Evolutionary conservation across 2,888 invertebrate species (phyloP).

Genomic region (Gastracanthus pulcherrimus): DNA sequence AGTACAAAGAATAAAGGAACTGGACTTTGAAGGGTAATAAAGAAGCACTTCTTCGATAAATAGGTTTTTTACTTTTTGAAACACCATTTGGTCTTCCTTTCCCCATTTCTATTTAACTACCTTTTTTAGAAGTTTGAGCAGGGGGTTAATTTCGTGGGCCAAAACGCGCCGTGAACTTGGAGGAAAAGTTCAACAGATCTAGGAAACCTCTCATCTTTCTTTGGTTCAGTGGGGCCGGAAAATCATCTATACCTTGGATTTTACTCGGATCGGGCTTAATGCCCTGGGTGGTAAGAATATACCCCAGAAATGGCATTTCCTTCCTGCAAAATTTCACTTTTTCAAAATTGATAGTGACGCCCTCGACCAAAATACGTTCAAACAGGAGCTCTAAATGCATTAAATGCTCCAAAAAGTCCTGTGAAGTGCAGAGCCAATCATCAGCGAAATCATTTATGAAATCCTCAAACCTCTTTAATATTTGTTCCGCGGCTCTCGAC

Average conservation of each 20-base stretch:
- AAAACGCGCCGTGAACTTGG: neutral
- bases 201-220: constrained; percentile 60
- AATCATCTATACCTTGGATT: too few relatives aligned
- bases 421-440: neutral
- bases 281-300: constrained; percentile 58
- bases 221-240: too few relatives aligned
- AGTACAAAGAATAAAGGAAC: neutral
- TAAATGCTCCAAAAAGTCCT: neutral
- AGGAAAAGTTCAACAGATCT: constrained; percentile 51
- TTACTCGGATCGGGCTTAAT: constrained; percentile 60
- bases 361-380: neutral
- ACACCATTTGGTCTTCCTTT: neutral
- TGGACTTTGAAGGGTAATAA: neutral
- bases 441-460: neutral
- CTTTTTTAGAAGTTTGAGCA: neutral
- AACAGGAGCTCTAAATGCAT: neutral
- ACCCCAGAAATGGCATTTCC: constrained; percentile 62
- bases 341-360: neutral
- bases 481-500: too few relatives aligned
- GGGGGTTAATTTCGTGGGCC: neutral
- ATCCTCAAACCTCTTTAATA: neutral
- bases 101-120: neutral
- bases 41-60: neutral
- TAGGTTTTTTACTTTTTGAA: neutral
- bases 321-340: constrained; percentile 61